These are phyloP conservation scores for Microctonus brassicae DNA, from an alignment of 2,888 invertebrate genomes.

Conservation along the genomic window DNA sequence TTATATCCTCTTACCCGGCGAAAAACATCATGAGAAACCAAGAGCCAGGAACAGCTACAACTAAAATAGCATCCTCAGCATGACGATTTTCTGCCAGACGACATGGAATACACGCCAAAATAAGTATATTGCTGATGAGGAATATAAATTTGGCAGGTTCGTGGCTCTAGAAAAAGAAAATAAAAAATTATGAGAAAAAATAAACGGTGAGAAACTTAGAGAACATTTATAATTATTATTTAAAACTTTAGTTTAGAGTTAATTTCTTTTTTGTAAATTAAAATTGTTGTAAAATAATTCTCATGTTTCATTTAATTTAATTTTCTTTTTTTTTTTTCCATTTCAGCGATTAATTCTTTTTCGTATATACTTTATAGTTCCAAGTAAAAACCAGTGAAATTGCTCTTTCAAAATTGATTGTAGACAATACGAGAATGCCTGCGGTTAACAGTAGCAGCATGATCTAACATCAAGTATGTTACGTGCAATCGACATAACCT, in stretches of 20 bases:
- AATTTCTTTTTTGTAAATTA: too few relatives aligned
- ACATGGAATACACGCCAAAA: constrained; percentile 91
- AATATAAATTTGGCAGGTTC: constrained; percentile 97
- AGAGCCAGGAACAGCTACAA: constrained; percentile 93
- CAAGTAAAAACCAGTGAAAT: not conserved
- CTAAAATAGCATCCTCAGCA: constrained; percentile 91
- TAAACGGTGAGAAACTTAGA: not conserved
- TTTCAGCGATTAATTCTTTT: constrained; percentile 21
- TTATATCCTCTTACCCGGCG: constrained; percentile 83
- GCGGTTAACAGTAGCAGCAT: constrained; percentile 14
- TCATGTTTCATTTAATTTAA: not conserved
- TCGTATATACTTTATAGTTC: not conserved
- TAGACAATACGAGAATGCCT: not conserved
- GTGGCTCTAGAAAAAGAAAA: constrained; percentile 78
- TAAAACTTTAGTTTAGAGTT: too few relatives aligned
- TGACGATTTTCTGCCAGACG: constrained; percentile 81
- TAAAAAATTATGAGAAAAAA: constrained; percentile 25
- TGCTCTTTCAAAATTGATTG: not conserved
- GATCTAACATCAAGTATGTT: constrained; percentile 23
- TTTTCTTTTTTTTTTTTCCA: not conserved
- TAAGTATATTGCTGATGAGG: constrained; percentile 89
- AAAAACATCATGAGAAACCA: constrained; percentile 99
- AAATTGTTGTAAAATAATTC: not conserved
- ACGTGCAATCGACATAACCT: constrained; percentile 37
- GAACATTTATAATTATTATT: too few relatives aligned